A percentile compares a stretch with the other conserved stretches of the same genome.
These are phyloP conservation scores for Hartigia nigra DNA, from an alignment of 2,888 invertebrate species.

Conservation along the genomic window DNA sequence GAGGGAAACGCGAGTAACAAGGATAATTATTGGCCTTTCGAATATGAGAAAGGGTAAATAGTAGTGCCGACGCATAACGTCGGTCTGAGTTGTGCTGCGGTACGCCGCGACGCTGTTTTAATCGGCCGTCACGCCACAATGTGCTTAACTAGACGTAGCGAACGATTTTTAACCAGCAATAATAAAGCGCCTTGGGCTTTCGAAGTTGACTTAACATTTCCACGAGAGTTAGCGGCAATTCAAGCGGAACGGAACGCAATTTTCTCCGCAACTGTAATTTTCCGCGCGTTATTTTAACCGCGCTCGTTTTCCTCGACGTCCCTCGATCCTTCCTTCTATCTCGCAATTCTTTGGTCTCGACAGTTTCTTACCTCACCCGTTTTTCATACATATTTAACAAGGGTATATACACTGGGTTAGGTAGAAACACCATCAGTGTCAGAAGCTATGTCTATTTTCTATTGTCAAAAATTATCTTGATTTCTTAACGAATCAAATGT, in stretches of 20 bases:
- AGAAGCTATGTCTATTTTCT: neutral
- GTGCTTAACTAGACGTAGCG: neutral
- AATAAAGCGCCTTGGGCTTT: conserved; percentile 20
- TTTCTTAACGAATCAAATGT: neutral
- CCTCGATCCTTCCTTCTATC: neutral
- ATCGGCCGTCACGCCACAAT: neutral
- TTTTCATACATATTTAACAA: neutral
- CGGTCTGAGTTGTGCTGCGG: neutral
- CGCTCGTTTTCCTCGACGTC: neutral
- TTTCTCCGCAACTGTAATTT: conserved; percentile 34
- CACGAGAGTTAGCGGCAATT: conserved; percentile 17
- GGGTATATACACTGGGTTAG: neutral
- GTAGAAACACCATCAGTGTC: neutral
- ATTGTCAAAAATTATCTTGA: neutral
- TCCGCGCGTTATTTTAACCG: conserved; percentile 24
- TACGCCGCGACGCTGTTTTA: neutral
- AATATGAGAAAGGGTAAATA: neutral
- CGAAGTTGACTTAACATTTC: conserved; percentile 18
- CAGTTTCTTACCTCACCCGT: neutral
- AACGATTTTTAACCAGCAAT: conserved; percentile 15
- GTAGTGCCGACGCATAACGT: neutral
- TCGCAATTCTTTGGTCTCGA: neutral
- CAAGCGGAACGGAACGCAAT: conserved; percentile 36
- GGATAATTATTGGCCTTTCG: neutral
- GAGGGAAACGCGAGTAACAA: neutral